phyloP scores from a whole-genome alignment of 2,113 vertebrate genomes.

The Polyodon spathula region DNA sequence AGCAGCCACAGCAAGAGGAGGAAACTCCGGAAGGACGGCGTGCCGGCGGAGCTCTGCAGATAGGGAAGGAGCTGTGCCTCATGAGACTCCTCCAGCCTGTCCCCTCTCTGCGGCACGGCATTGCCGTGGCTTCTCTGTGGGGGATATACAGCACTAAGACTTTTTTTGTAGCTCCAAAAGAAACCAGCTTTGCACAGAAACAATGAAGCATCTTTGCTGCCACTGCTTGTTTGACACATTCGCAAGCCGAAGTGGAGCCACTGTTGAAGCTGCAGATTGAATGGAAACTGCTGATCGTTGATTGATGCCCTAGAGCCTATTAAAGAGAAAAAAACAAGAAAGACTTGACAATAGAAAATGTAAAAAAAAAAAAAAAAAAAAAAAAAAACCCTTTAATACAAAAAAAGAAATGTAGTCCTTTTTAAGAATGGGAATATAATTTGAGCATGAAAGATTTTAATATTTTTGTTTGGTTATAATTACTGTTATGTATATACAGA shows the following conservation, averaged over 20 bases:
- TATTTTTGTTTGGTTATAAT: slow-evolving; percentile 37
- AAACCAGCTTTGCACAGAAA: slow-evolving; percentile 39
- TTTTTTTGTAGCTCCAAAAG: slow-evolving; percentile 36
- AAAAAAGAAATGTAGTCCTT: slow-evolving; percentile 46
- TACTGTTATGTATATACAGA: slow-evolving; percentile 46
- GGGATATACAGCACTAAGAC: slow-evolving; percentile 23
- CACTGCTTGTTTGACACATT: background rate
- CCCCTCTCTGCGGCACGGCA: slow-evolving; percentile 36
- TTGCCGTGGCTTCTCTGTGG: slow-evolving; percentile 24
- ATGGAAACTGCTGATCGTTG: background rate
- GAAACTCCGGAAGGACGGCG: slow-evolving; percentile 83
- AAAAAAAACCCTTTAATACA: slow-evolving; percentile 26
- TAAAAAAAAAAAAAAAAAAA: slow-evolving; percentile 22
- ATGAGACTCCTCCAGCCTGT: slow-evolving; percentile 26
- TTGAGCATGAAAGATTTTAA: slow-evolving; percentile 51
- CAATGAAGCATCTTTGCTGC: slow-evolving; percentile 30
- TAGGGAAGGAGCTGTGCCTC: slow-evolving; percentile 52
- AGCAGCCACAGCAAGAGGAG: slow-evolving; percentile 88
- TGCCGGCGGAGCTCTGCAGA: slow-evolving; percentile 86
- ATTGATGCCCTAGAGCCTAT: no score
- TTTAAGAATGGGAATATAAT: slow-evolving; percentile 44
- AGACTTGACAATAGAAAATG: background rate
- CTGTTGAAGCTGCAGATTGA: background rate
- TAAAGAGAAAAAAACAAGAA: no score
- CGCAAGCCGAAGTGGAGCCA: no score